These are phyloP conservation scores for Latrodectus hesperus DNA, from an alignment of 2,888 invertebrate genomes.

Conservation along the genomic window DNA sequence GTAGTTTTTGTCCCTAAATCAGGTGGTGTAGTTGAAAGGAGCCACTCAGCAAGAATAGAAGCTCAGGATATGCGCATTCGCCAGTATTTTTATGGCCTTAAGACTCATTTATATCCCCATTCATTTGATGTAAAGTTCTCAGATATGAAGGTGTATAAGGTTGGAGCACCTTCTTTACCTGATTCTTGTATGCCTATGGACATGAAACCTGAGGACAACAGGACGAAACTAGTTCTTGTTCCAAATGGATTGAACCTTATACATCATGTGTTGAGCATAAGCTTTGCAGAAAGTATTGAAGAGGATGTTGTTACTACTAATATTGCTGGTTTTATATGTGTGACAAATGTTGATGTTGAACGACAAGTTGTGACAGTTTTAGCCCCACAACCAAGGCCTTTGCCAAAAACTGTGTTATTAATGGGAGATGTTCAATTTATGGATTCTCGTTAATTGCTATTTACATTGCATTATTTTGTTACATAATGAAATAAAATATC, in stretches of 20 bases:
- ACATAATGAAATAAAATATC: too few relatives aligned
- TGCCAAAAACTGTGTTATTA: conserved; percentile 90
- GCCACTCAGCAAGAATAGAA: conserved; percentile 83
- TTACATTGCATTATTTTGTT: too few relatives aligned
- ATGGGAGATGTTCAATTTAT: conserved; percentile 95
- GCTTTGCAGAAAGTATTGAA: conserved; percentile 85
- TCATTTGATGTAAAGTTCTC: conserved; percentile 94
- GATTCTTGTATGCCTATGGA: conserved; percentile 97
- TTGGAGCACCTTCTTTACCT: conserved; percentile 93
- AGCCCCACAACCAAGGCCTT: conserved; percentile 93
- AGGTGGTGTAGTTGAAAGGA: conserved; percentile 95
- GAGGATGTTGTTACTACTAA: conserved; percentile 92
- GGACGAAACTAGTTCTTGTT: conserved; percentile 88
- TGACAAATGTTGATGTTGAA: conserved; percentile 91
- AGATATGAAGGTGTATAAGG: conserved; percentile 93
- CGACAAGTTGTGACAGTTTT: conserved; percentile 90
- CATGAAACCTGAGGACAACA: conserved; percentile 92
- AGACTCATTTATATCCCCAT: conserved; percentile 87
- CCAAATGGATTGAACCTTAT: conserved; percentile 82
- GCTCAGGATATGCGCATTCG: conserved; percentile 86
- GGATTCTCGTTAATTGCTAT: conserved; percentile 80
- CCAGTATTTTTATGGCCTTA: conserved; percentile 97
- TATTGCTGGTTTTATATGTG: conserved; percentile 91
- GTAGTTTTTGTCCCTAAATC: conserved; percentile 95
- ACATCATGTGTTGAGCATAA: conserved; percentile 92